Evolutionary conservation across 2,888 invertebrate species (phyloP), one percentile per base, ranked within the genome.

Genomic region (Papilio elwesi): DNA sequence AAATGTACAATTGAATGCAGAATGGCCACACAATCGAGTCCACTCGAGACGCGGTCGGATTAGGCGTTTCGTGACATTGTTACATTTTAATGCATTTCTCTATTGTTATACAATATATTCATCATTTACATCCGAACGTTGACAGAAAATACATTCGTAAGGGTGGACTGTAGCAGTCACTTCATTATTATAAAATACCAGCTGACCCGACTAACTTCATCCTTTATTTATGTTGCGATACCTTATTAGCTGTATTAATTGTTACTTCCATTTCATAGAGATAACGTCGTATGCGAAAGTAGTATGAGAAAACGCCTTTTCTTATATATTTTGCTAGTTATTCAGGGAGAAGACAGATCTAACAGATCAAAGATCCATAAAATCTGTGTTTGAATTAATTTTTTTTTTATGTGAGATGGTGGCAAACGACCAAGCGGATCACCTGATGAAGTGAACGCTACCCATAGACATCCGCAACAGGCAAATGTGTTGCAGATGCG

Each of bases 11-110:
- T 83, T 80, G 79, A 83, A n/a, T n/a, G n/a, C n/a, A n/a, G n/a
- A n/a, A 85, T 84, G 82, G 78, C 78, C 78, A 82, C 79, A 83
- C 84, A 85, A 83, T 83, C 78, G 78, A 43, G 71, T 59, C 78
- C 86, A 87, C 91, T 91, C 84, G 82, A 89, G 77, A 83, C 86
- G 87, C 81, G 90, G 90, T 88, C 76, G 86, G 87, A 92, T 92
- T 92, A 88, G 87, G 82, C 86, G 81, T 83, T 81, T 88, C 85
- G 81, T 89, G 89, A 86, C 86, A 83, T 84, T 85, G 70, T 83
- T 87, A 87, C 87, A 86, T 86, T 86, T 83, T 85, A 87, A 85
- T 85, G 79, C 76, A 81, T 84, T 81, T 78, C 78, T 80, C 79
- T 80, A 82, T 84, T 83, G 76, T 82, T 78, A 79, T 80, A 73